Percentiles rank a stretch among this genome's conserved stretches.
These are phyloP conservation scores for Mythimna ferrago DNA, from an alignment of 2,888 invertebrate species.

Conservation along the genomic window DNA sequence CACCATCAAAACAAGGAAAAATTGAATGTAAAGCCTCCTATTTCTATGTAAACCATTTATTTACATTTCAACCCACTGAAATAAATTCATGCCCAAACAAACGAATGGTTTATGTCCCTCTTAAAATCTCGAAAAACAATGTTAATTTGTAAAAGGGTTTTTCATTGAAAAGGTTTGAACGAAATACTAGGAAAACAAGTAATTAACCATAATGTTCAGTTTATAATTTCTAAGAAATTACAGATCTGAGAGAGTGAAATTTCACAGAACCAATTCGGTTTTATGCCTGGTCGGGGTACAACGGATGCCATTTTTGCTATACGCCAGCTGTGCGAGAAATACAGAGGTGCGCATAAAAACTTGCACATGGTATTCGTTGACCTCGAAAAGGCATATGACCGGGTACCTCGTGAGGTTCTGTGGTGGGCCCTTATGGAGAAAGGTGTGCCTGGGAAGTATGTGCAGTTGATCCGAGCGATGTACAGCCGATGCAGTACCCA, in stretches of 20 bases:
- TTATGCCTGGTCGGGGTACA: no score
- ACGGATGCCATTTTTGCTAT: no score
- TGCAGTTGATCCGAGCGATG: no score
- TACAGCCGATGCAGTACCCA: no score
- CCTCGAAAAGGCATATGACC: no score
- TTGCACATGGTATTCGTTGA: no score
- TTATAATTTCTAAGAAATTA: neutral
- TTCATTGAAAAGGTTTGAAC: neutral
- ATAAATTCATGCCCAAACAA: constrained; percentile 30
- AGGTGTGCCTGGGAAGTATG: no score
- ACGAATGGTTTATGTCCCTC: constrained; percentile 10
- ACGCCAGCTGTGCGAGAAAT: no score
- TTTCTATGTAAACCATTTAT: constrained; percentile 38
- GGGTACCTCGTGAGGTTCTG: no score
- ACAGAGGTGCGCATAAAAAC: no score
- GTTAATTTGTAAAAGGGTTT: neutral
- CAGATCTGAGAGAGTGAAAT: neutral
- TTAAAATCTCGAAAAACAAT: constrained; percentile 22
- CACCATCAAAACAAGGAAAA: constrained; percentile 29
- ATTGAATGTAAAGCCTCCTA: constrained; percentile 34
- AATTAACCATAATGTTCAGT: neutral
- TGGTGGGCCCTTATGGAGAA: no score
- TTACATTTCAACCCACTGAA: constrained; percentile 25
- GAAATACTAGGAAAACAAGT: neutral
- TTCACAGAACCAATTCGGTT: no score